A percentile compares a stretch with the other conserved stretches of the same genome.
Conservation (phyloP, 37 sponge, comb jelly and placozoan species). For the Oscarella lobularis region DNA sequence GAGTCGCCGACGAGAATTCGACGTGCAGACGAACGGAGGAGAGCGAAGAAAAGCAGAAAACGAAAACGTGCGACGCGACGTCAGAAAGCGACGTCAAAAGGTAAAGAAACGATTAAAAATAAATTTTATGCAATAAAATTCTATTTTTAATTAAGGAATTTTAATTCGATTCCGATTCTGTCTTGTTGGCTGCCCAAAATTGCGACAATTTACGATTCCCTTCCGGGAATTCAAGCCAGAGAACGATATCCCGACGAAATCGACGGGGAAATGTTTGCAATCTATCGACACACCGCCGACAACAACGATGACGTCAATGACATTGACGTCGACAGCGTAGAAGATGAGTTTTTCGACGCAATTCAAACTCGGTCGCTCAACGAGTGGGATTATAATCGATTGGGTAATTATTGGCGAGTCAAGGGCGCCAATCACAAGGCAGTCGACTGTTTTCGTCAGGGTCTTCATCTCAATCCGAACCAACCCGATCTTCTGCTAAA, state of each 20-base stretch:
- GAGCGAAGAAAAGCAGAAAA: no score
- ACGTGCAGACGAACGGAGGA: no score
- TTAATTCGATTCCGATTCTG: no score
- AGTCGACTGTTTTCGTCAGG: slow-evolving; percentile 77
- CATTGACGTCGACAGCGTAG: not conserved
- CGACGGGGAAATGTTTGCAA: slow-evolving; percentile 77
- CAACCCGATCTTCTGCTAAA: slow-evolving; percentile 69
- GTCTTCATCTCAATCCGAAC: slow-evolving; percentile 39
- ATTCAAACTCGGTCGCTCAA: not conserved
- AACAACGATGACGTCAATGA: not conserved
- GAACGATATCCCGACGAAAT: slow-evolving; percentile 29
- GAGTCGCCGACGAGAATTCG: no score
- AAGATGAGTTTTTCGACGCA: not conserved
- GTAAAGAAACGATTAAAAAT: no score
- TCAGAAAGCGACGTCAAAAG: no score
- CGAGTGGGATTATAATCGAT: not conserved
- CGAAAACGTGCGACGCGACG: no score
- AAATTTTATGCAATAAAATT: no score
- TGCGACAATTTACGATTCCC: slow-evolving; percentile 25
- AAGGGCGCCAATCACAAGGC: slow-evolving; percentile 64
- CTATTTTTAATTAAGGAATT: no score
- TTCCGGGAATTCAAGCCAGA: slow-evolving; percentile 49
- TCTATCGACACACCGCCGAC: slow-evolving; percentile 37
- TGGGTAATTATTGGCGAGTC: slow-evolving; percentile 84
- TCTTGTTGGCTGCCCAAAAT: not conserved